phyloP scores from a whole-genome alignment of 1,140 invertebrate species.

The Mizuhopecten yessoensis region DNA sequence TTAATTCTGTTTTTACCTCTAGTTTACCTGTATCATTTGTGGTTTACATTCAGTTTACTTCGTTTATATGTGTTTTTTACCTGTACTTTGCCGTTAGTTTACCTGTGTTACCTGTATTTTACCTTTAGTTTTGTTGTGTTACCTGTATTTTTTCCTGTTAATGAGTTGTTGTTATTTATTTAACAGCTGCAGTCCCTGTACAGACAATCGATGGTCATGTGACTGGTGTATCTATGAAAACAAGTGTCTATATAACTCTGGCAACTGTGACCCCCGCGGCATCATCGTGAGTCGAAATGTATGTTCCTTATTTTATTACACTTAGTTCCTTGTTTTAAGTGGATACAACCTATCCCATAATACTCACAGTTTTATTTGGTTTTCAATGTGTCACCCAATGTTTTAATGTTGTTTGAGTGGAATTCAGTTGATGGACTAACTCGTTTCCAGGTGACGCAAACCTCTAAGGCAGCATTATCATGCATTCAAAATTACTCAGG shows the following conservation, averaged over 20 bases:
- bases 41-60: too few species aligned
- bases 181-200: slow-evolving; percentile 71
- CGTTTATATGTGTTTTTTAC: not conserved
- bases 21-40: not conserved
- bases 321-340: not conserved
- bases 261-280: slow-evolving; percentile 58
- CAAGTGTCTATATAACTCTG: slow-evolving; percentile 72
- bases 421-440: not conserved
- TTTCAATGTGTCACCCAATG: not conserved
- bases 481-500: too few species aligned
- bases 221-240: slow-evolving; percentile 78
- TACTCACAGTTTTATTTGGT: not conserved
- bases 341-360: not conserved
- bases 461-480: too few species aligned
- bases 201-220: slow-evolving; percentile 72
- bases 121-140: not conserved
- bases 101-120: not conserved
- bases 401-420: not conserved
- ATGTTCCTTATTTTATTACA: slow-evolving; percentile 50
- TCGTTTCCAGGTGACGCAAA: too few species aligned
- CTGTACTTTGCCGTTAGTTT: not conserved
- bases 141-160: not conserved
- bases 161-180: not conserved
- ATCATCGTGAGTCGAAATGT: slow-evolving; percentile 72
- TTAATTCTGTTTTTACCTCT: not conserved